phyloP scores from a whole-genome alignment of 1,140 invertebrate species.

The Drosophila navojoa region DNA sequence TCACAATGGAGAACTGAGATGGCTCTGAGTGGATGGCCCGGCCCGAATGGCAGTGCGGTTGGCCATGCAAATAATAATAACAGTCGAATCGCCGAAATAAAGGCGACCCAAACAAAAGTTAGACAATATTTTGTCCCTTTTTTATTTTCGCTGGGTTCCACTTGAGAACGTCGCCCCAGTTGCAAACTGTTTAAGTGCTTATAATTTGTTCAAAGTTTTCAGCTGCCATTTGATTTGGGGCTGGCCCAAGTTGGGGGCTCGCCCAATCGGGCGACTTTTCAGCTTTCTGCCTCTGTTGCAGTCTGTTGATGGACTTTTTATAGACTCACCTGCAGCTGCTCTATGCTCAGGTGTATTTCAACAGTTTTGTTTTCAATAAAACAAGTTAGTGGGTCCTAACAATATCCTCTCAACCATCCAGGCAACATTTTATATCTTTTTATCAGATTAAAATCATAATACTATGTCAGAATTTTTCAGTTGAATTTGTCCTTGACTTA shows the following conservation, averaged over 20 bases:
- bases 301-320: conserved; percentile 37
- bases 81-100: conserved; percentile 66
- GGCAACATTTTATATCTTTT: no score
- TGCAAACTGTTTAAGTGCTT: conserved; percentile 73
- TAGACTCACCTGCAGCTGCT: conserved; percentile 62
- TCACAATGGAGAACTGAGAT: conserved; percentile 53
- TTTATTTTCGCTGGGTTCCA: conserved; percentile 25
- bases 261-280: conserved; percentile 2
- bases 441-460: no score
- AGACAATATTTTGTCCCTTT: conserved; percentile 43
- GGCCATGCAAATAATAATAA: conserved; percentile 75
- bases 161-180: conserved; percentile 66
- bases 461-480: no score
- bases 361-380: no score
- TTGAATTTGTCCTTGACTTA: no score
- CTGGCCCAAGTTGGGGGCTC: neutral
- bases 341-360: no score
- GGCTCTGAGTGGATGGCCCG: conserved; percentile 49
- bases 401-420: no score
- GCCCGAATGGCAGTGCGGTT: conserved; percentile 33
- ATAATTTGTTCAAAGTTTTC: conserved; percentile 74
- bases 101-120: conserved; percentile 52
- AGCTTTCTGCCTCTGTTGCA: neutral
- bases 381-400: no score
- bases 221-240: conserved; percentile 47